These are phyloP conservation scores for Anoplophora glabripennis DNA, from an alignment of 1,140 invertebrate genomes.

Conservation along the genomic window DNA sequence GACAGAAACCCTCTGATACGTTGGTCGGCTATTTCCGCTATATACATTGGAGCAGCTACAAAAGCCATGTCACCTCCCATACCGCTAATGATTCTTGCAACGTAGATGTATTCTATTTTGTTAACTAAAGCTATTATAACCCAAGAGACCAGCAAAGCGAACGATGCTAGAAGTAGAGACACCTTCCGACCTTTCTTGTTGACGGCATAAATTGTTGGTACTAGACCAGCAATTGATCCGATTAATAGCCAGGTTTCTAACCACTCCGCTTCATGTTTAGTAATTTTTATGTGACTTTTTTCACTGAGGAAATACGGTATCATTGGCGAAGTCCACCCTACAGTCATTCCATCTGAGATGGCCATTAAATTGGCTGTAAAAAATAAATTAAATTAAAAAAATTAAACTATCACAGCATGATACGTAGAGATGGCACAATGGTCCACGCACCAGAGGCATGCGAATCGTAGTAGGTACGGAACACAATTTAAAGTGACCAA, in stretches of 20 bases:
- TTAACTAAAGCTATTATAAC: slow-evolving; percentile 53
- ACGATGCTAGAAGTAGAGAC: slow-evolving; percentile 54
- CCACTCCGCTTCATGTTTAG: slow-evolving; percentile 51
- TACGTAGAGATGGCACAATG: no score
- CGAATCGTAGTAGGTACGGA: no score
- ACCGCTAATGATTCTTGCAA: slow-evolving; percentile 50
- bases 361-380: slow-evolving; percentile 32
- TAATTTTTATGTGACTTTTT: slow-evolving; percentile 40
- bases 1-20: slow-evolving; percentile 42
- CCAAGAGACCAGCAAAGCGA: slow-evolving; percentile 64
- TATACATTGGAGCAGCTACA: slow-evolving; percentile 43
- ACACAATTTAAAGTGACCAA: no score
- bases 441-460: no score
- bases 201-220: slow-evolving; percentile 54
- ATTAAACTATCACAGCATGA: no score
- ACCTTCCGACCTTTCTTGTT: slow-evolving; percentile 64
- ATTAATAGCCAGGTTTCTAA: slow-evolving; percentile 60
- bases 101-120: slow-evolving; percentile 51
- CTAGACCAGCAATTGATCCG: slow-evolving; percentile 59
- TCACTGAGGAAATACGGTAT: slow-evolving; percentile 52
- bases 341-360: slow-evolving; percentile 37
- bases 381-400: not conserved
- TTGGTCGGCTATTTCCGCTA: slow-evolving; percentile 44
- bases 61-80: slow-evolving; percentile 39
- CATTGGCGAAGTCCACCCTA: slow-evolving; percentile 30